These are phyloP conservation scores for Penaeus indicus DNA, from an alignment of 1,140 invertebrate species.

Conservation along the genomic window DNA sequence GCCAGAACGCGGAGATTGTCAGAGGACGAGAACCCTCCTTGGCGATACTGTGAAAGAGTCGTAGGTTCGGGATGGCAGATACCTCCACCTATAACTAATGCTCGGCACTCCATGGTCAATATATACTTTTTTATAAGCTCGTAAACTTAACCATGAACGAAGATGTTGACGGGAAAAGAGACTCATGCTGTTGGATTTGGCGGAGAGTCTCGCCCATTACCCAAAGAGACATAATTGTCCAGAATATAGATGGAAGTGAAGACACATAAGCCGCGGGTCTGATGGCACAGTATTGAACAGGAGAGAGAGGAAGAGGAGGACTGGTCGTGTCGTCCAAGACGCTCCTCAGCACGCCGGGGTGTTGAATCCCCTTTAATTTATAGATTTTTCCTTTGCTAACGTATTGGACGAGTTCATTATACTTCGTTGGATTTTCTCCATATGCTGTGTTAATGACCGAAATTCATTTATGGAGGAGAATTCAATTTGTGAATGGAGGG, in stretches of 20 bases:
- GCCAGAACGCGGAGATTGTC: too few relatives aligned
- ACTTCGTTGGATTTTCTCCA: too few relatives aligned
- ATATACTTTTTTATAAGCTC: slow-evolving; percentile 23
- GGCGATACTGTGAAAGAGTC: slow-evolving; percentile 29
- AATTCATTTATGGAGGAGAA: too few relatives aligned
- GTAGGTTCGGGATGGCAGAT: slow-evolving; percentile 44
- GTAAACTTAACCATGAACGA: slow-evolving; percentile 7
- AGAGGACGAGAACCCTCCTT: too few relatives aligned
- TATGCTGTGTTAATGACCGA: too few relatives aligned
- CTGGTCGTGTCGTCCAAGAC: slow-evolving; percentile 54
- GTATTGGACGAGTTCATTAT: slow-evolving; percentile 9
- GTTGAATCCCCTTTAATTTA: slow-evolving; percentile 62
- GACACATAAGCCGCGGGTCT: slow-evolving; percentile 43
- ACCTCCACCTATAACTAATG: slow-evolving; percentile 54
- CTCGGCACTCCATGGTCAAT: slow-evolving; percentile 47
- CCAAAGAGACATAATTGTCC: background rate
- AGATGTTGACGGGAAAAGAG: background rate
- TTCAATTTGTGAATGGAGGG: too few relatives aligned
- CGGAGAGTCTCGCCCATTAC: background rate
- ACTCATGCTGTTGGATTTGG: background rate
- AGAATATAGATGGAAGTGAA: slow-evolving; percentile 40
- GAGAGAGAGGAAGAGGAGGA: slow-evolving; percentile 41
- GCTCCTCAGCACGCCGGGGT: slow-evolving; percentile 36
- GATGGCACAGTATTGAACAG: slow-evolving; percentile 59
- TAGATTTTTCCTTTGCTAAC: slow-evolving; percentile 52